phyloP scores from a whole-genome alignment of 2,888 invertebrate genomes.

The Anorthoa munda region DNA sequence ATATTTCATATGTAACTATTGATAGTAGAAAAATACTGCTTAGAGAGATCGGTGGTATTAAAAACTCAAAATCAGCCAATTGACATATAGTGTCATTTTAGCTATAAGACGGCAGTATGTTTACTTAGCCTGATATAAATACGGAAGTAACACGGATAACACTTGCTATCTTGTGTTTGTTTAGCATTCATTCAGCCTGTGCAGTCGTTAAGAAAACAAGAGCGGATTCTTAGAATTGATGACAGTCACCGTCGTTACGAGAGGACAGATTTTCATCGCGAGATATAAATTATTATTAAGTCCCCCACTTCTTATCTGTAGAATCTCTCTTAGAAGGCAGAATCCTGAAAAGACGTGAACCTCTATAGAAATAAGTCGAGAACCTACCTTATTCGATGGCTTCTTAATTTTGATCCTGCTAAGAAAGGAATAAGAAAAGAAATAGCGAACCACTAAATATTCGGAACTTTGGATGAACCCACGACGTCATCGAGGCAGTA shows the following conservation, averaged over 20 bases:
- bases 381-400: not conserved
- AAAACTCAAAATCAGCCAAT: too few relatives aligned
- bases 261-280: not conserved
- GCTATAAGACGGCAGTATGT: constrained; percentile 3
- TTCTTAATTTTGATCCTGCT: not conserved
- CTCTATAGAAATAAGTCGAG: not conserved
- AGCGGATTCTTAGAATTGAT: constrained; percentile 15
- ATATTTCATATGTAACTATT: too few relatives aligned
- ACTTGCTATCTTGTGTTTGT: constrained; percentile 35
- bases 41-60: too few relatives aligned
- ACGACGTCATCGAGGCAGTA: not conserved
- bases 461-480: not conserved
- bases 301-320: too few relatives aligned
- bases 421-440: not conserved
- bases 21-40: too few relatives aligned
- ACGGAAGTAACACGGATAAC: constrained; percentile 53
- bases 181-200: constrained; percentile 46
- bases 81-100: too few relatives aligned
- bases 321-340: not conserved
- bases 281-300: too few relatives aligned
- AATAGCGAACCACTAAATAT: not conserved
- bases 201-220: constrained; percentile 22
- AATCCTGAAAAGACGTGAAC: not conserved
- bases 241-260: not conserved
- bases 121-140: constrained; percentile 38